Percentiles rank a stretch among this genome's conserved stretches.
Evolutionary conservation across 2,113 vertebrate genomes (phyloP).

Genomic region (Megalops atlanticus): DNA sequence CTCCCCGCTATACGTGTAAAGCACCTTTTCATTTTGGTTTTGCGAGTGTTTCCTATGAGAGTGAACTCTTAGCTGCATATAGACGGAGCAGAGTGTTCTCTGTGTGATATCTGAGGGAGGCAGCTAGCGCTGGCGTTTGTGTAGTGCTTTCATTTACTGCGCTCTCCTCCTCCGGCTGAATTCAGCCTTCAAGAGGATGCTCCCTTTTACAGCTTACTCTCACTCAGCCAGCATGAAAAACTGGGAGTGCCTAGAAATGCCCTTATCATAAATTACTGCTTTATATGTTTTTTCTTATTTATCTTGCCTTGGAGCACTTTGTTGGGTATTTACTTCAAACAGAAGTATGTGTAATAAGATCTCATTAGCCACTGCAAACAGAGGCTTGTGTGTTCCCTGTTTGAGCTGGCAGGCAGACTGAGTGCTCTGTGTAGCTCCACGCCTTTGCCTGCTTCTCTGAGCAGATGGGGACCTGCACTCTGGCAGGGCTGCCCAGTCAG

Average conservation of each 20-base stretch:
- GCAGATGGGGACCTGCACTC: neutral
- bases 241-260: slow-evolving; percentile 8
- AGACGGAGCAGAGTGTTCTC: slow-evolving; percentile 28
- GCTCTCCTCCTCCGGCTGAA: neutral
- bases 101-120: neutral
- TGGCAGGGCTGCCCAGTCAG: neutral
- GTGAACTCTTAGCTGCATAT: slow-evolving; percentile 28
- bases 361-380: neutral
- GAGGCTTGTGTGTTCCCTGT: slow-evolving; percentile 7
- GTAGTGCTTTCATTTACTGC: neutral
- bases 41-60: slow-evolving; percentile 5
- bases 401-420: slow-evolving; percentile 11
- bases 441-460: neutral
- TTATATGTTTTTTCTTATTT: slow-evolving; percentile 8
- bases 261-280: slow-evolving; percentile 8
- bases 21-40: slow-evolving; percentile 12
- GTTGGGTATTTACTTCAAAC: neutral
- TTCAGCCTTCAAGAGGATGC: slow-evolving; percentile 16
- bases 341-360: slow-evolving; percentile 6
- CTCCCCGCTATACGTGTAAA: neutral
- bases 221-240: slow-evolving; percentile 12
- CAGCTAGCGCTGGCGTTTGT: neutral
- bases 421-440: neutral
- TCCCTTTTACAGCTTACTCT: neutral
- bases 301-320: slow-evolving; percentile 1